Evolutionary conservation across 2,888 invertebrate species (phyloP), one percentile per base, ranked within the genome.

Genomic region (Prenolepis imparis): DNA sequence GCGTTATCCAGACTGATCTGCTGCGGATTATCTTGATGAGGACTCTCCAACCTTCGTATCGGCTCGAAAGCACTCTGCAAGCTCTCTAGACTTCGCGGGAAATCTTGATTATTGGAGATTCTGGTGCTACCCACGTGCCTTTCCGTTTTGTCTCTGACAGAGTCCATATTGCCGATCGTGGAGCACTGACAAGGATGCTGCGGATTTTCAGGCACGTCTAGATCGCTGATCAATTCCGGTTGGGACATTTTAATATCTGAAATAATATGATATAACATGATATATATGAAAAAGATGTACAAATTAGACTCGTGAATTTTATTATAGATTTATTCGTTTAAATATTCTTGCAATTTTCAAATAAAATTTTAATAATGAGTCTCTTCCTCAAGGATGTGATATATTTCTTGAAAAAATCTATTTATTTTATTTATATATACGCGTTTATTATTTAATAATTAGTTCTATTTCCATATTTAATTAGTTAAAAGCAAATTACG

Each of bases 131-230:
- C 90, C 73, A 91, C 70, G 66, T 82, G 82, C 59, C 91, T 86
- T 74, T 91, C 91, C 32, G 70, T 81, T 72, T 91, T 89, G 36
- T 91, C 91, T 21, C 91, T 86, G 41, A 90, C 89, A 24, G 90
- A 87, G 39, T 92, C 92, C 74, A 91, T 89, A 75, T 85, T 89
- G 70, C 86, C 87, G 84, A 91, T 91, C 8, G 90, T 87, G 15
- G 92, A 91, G 82, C 92, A 92, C 63, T 92, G 92, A 61, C 92
- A 92, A 57, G 92, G 82, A 74, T 91, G 92, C 85, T 91, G 91
- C 61, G 89, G 83, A 66, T 84, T 86, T 81, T 92, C 91, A 67
- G 89, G 77, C 32, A 86, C 86, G 78, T 92, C 91, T 85, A 90
- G 64, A 61, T 91, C 91, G 70, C 63, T 87, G 59, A 88, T 86